These are phyloP conservation scores for Lates japonicus DNA, from an alignment of 2,797 vertebrate species.

Conservation along the genomic window DNA sequence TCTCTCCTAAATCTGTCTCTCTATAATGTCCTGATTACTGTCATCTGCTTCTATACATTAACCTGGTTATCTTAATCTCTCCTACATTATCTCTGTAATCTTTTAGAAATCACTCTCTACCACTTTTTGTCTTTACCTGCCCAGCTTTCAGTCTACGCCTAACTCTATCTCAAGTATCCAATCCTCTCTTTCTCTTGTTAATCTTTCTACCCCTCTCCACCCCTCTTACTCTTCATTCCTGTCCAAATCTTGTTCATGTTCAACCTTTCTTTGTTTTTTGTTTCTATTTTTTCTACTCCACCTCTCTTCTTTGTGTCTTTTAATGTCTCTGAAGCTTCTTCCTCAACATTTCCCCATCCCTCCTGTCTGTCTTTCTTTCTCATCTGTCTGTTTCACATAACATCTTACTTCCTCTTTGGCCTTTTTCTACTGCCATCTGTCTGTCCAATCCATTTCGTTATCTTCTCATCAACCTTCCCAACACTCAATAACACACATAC, in stretches of 20 bases:
- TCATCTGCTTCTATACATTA: background rate
- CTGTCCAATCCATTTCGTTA: conserved; percentile 2
- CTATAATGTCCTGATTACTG: background rate
- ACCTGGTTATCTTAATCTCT: background rate
- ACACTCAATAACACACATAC: background rate
- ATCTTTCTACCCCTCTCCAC: too few relatives aligned
- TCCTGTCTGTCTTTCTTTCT: background rate
- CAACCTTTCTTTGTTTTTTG: background rate
- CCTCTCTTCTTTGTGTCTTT: background rate
- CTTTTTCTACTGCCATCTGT: background rate
- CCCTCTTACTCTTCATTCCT: too few relatives aligned
- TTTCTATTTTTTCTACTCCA: background rate
- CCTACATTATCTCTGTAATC: background rate
- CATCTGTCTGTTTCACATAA: background rate
- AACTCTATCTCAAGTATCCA: background rate
- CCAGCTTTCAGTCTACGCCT: background rate
- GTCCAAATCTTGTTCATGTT: too few relatives aligned
- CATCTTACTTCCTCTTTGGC: background rate
- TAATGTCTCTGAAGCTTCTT: background rate
- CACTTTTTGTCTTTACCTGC: background rate
- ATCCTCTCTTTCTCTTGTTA: background rate
- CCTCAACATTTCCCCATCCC: background rate
- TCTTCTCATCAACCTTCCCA: background rate
- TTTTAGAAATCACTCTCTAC: background rate
- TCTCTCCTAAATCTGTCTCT: conserved; percentile 9